Evolutionary conservation across 2,113 vertebrate species (phyloP), one percentile per base, ranked within the genome.

Genomic region (Spheniscus mendiculus): DNA sequence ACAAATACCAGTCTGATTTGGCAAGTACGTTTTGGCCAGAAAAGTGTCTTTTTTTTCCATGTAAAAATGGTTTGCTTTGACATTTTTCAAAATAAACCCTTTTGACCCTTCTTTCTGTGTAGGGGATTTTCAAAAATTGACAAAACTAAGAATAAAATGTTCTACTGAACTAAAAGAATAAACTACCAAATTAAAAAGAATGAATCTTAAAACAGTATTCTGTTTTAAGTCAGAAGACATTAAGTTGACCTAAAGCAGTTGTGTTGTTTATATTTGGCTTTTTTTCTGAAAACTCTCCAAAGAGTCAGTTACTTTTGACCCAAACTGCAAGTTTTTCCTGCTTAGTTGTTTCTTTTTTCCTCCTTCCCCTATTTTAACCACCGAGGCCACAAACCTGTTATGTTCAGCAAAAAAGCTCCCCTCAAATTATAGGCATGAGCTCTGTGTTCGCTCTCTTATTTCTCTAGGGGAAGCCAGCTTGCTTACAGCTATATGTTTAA

Each of bases 21-120:
- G 83, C 93, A 84, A 96, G 47, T 42, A 40, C 5, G 2, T 82
- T 87, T 91, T 34, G 86, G 65, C 87, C 87, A 93, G 93, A 89
- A 76, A 84, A 32, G 42, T 17, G 23, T 38, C 5, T 76, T n/a
- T 55, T 45, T 45, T 93, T 79, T 83, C 62, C 30, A 91, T 90
- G 90, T 52, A 84, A 65, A 91, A 87, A 89, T 94, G 47, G 95
- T 96, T 96, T 91, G 72, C 91, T 94, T 94, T 79, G 77, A 89
- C 94, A 67, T 93, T 94, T 96, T 90, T 95, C 84, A 59, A 87
- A 95, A 97, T 76, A 91, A 89, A 77, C 84, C 93, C 84, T 91
- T 76, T 65, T 96, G 95, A 96, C 97, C 95, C 32, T n/a, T 67
- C 61, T 67, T 93, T 61, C 67, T 70, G 25, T 38, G 49, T 1